A percentile compares a stretch with the other conserved stretches of the same genome.
phyloP scores from a whole-genome alignment of 2,113 vertebrate species.

The Aegypius monachus region DNA sequence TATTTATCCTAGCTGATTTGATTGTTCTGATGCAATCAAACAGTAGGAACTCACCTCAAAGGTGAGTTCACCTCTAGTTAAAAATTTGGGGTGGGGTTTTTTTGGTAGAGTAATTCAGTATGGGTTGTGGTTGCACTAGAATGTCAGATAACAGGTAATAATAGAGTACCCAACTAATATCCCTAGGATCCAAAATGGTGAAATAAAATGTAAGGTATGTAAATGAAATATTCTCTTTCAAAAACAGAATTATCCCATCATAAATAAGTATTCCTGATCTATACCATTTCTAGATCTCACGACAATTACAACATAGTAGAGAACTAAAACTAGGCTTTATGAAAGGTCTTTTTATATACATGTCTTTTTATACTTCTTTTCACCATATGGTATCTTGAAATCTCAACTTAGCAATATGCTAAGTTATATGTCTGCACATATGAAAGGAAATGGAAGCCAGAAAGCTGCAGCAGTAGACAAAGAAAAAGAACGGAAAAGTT shows the following conservation, averaged over 20 bases:
- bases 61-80: background rate
- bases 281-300: background rate
- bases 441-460: background rate
- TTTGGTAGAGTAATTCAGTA: background rate
- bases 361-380: background rate
- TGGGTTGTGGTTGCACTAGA: background rate
- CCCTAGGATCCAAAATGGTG: background rate
- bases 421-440: background rate
- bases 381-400: background rate
- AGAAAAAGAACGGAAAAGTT: background rate
- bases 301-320: background rate
- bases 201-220: background rate
- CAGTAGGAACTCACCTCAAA: background rate
- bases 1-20: background rate
- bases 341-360: background rate
- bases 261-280: background rate
- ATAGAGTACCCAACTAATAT: background rate
- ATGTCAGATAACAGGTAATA: background rate
- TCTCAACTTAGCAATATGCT: background rate
- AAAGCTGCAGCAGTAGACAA: background rate
- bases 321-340: background rate
- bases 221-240: background rate
- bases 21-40: background rate
- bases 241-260: background rate
- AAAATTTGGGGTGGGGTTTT: background rate